A percentile compares a stretch with the other conserved stretches of the same genome.
These are phyloP conservation scores for Archegozetes longisetosus DNA, from an alignment of 1,140 invertebrate genomes.

Conservation along the genomic window DNA sequence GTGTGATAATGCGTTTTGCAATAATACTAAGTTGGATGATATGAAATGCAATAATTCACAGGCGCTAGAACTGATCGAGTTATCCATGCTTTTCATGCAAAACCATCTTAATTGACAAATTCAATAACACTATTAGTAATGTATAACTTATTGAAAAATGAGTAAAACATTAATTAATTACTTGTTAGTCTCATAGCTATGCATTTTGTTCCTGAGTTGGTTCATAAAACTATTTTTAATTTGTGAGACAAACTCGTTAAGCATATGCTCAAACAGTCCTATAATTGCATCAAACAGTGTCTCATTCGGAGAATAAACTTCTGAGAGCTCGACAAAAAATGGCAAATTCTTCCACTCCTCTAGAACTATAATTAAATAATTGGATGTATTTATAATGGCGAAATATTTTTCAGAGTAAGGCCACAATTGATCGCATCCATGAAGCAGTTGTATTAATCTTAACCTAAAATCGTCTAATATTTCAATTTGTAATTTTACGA, in stretches of 20 bases:
- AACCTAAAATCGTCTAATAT: constrained; percentile 74
- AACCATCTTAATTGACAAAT: constrained; percentile 1
- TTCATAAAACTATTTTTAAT: constrained; percentile 5
- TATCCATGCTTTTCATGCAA: background rate
- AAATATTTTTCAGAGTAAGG: constrained; percentile 42
- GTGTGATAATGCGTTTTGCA: constrained; percentile 1
- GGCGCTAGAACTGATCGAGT: background rate
- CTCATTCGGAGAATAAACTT: background rate
- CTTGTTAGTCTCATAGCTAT: constrained; percentile 2
- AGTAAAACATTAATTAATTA: background rate
- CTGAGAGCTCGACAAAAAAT: constrained; percentile 2
- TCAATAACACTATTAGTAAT: constrained; percentile 1
- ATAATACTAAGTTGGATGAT: background rate
- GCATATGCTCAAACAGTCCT: constrained; percentile 2
- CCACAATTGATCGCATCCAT: constrained; percentile 38
- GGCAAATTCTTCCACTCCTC: constrained; percentile 58
- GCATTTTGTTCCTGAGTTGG: constrained; percentile 2
- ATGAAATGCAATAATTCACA: constrained; percentile 11
- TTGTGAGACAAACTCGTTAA: constrained; percentile 9
- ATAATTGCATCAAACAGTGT: constrained; percentile 1
- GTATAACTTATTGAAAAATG: background rate
- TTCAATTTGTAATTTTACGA: constrained; percentile 57
- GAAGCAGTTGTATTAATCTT: constrained; percentile 53
- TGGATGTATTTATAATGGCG: constrained; percentile 62
- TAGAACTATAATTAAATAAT: constrained; percentile 58